phyloP scores from a whole-genome alignment of 2,113 vertebrate genomes.

The Pelecanus crispus region DNA sequence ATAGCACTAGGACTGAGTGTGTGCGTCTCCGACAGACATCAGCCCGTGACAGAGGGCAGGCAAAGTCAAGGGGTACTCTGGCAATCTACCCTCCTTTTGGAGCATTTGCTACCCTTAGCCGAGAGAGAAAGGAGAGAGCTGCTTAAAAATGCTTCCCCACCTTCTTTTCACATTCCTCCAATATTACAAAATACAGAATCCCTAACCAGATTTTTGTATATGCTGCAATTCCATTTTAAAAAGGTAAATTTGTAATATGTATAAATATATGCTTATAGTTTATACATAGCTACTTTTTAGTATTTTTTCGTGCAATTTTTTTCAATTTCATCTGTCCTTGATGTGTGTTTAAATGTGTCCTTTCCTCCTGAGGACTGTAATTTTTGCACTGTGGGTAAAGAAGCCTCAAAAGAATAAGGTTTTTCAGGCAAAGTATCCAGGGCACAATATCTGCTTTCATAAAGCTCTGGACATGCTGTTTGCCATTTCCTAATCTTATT shows the following conservation, averaged over 20 bases:
- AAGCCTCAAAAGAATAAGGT: background rate
- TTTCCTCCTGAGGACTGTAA: background rate
- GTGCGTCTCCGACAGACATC: background rate
- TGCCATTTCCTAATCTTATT: constrained; percentile 31
- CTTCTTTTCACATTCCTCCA: background rate
- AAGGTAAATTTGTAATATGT: background rate
- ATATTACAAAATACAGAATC: background rate
- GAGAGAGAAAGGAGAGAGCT: background rate
- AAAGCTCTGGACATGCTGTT: constrained; percentile 4
- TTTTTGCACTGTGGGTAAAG: background rate
- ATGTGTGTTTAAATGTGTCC: background rate
- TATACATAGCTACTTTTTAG: background rate
- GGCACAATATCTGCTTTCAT: constrained; percentile 37
- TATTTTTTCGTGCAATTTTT: background rate
- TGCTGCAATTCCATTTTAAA: background rate
- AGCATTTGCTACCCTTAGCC: background rate
- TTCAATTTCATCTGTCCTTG: background rate
- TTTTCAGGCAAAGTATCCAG: constrained; percentile 3
- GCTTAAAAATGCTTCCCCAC: background rate
- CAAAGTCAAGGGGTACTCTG: background rate
- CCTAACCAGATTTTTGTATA: background rate
- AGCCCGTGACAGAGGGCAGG: background rate
- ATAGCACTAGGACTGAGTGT: background rate
- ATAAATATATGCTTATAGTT: background rate
- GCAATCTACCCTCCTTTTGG: background rate